Evolutionary conservation across 2,113 vertebrate species (phyloP).

Genomic region (Pycnonotus jocosus): DNA sequence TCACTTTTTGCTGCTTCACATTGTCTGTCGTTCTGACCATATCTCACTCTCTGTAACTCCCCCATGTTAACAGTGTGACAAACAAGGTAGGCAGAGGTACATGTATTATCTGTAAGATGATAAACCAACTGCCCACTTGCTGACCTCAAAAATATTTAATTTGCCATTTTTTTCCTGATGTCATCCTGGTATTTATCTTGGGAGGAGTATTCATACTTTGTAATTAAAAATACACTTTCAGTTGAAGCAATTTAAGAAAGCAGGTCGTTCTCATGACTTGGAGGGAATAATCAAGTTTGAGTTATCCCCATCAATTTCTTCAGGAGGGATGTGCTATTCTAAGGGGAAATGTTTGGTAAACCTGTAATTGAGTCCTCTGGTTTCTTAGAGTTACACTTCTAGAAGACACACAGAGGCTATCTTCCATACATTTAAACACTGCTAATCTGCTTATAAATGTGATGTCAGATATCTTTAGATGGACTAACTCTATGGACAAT

Average conservation of each 20-base stretch:
- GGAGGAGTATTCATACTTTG: not conserved
- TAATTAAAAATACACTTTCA: conserved; percentile 1
- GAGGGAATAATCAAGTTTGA: not conserved
- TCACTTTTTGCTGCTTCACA: not conserved
- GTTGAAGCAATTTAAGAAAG: not conserved
- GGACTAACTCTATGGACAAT: not conserved
- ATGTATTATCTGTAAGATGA: not conserved
- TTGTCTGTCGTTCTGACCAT: not conserved
- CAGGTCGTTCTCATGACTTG: not conserved
- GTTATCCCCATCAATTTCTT: not conserved
- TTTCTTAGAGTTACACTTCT: not conserved
- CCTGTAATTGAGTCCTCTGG: not conserved
- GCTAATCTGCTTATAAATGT: not conserved
- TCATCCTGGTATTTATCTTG: conserved; percentile 5
- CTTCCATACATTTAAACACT: not conserved
- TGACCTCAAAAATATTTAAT: not conserved
- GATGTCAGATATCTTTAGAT: not conserved
- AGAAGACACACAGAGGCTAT: not conserved
- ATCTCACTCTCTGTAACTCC: not conserved
- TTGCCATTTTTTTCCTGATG: not conserved
- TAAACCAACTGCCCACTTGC: not conserved
- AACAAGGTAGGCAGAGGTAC: not conserved
- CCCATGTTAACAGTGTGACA: not conserved
- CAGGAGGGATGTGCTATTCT: not conserved
- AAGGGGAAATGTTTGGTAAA: not conserved